A percentile compares a stretch with the other conserved stretches of the same genome.
phyloP scores from a whole-genome alignment of 1,140 invertebrate species.

The Scaptomyza pallida region DNA sequence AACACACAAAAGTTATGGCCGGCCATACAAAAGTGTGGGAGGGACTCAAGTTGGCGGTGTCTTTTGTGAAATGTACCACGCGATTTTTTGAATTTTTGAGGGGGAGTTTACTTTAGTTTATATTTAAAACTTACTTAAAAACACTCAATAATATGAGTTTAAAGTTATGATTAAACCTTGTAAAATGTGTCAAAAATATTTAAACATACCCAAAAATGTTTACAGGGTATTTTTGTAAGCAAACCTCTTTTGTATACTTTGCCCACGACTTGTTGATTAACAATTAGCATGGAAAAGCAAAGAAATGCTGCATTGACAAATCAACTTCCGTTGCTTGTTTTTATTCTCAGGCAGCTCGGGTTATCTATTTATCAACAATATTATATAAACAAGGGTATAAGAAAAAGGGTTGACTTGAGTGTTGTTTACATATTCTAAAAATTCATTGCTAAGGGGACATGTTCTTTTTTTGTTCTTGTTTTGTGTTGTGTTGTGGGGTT shows the following conservation, averaged over 20 bases:
- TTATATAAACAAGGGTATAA: background rate
- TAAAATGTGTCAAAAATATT: too few species aligned
- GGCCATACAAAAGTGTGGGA: background rate
- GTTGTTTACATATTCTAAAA: conserved; percentile 20
- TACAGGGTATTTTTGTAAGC: conserved; percentile 8
- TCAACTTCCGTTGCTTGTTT: conserved; percentile 13
- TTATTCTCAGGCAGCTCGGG: background rate
- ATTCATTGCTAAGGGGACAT: conserved; percentile 2
- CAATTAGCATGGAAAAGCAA: conserved; percentile 33
- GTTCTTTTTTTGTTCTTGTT: background rate
- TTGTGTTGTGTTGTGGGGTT: too few species aligned
- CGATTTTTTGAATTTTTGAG: too few species aligned
- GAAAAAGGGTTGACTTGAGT: conserved; percentile 4
- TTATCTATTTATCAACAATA: conserved; percentile 9
- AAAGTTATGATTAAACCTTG: too few species aligned
- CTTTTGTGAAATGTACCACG: too few species aligned
- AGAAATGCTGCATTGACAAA: conserved; percentile 14
- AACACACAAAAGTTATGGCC: conserved; percentile 20
- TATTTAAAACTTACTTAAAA: too few species aligned
- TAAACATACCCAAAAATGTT: background rate
- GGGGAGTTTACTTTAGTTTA: too few species aligned
- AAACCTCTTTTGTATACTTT: too few species aligned
- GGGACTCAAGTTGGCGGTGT: background rate
- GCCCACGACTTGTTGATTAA: conserved; percentile 34
- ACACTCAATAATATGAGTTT: too few species aligned